Evolutionary conservation across 2,888 invertebrate genomes (phyloP), one percentile per base, ranked within the genome.

Genomic region (Drosophila falleni): DNA sequence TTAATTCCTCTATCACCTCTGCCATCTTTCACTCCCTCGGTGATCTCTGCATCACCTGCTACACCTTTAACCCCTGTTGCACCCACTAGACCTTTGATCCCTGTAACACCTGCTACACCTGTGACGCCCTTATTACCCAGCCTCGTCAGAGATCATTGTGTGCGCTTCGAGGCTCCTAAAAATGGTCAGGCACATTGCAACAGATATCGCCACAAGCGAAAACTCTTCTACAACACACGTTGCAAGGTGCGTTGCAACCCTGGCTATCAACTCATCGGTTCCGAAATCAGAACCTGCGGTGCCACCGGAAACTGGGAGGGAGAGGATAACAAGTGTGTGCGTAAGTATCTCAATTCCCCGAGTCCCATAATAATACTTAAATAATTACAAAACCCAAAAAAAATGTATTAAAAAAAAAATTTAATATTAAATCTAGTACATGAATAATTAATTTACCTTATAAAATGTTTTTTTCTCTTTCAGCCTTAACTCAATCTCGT

Each of bases 181-280:
- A 90, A 93, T 76, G 92, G 92, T 15, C 82, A 86, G 59, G 87
- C 92, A 0, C 91, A 88, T n/a, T 93, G 93, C 73, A 90, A 91
- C 1, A 83, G 87, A 41, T 92, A 91, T 46, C 90, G 93, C 0
- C 92, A 93, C 75, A 92, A 91, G 75, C 87, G 81, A 11, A 91
- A 91, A 60, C 71, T 85, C 5, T 92, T 90, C 79, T 93, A 93
- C 71, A 91, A 87, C 49, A 92, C 91, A 1, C 91, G 89, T 41
- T 93, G 93, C 71, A 87, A 88, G 2, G 89, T 93, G 4, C 89
- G 88, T 86, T 93, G 93, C 72, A 89, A 91, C 47, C 58, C 84
- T 3, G 95, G 94, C 8, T 95, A 93, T 80, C 93, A 92, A 78
- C 88, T 95, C 23, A 91, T 93, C 51, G 95, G 95, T 31, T 92